Percentiles rank a stretch among this genome's conserved stretches.
Evolutionary conservation across 1,140 invertebrate species (phyloP).

Genomic region (Hylaeus volcanicus): DNA sequence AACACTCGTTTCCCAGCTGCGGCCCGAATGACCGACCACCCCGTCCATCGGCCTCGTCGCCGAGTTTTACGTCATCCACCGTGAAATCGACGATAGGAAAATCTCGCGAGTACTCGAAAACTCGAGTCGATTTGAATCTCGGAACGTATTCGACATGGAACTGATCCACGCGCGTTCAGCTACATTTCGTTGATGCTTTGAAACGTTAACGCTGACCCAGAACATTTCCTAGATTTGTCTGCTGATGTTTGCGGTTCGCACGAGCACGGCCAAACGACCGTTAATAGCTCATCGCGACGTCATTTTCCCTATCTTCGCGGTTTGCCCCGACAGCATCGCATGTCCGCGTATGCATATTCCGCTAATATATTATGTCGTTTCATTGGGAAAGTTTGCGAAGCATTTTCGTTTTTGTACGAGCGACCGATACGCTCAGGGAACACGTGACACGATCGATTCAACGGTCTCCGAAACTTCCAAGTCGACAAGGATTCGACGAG

Average conservation of each 20-base stretch:
- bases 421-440: background rate
- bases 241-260: slow-evolving; percentile 32
- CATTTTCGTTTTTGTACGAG: background rate
- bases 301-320: slow-evolving; percentile 28
- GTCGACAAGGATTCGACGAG: too few species aligned
- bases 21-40: slow-evolving; percentile 58
- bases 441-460: background rate
- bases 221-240: background rate
- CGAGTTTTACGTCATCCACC: slow-evolving; percentile 21
- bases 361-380: background rate
- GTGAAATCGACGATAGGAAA: slow-evolving; percentile 4
- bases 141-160: too few species aligned
- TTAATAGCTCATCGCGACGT: slow-evolving; percentile 38
- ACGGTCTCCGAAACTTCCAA: background rate
- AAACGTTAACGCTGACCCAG: background rate
- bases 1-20: slow-evolving; percentile 54
- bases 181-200: slow-evolving; percentile 30
- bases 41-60: slow-evolving; percentile 18
- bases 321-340: background rate
- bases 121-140: background rate
- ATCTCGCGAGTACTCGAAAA: slow-evolving; percentile 8
- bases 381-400: background rate
- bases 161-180: background rate
- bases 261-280: slow-evolving; percentile 9
- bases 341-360: background rate